Base-by-base conservation (phyloP, 2,797 vertebrate species). In the Liasis olivaceus region DNA sequence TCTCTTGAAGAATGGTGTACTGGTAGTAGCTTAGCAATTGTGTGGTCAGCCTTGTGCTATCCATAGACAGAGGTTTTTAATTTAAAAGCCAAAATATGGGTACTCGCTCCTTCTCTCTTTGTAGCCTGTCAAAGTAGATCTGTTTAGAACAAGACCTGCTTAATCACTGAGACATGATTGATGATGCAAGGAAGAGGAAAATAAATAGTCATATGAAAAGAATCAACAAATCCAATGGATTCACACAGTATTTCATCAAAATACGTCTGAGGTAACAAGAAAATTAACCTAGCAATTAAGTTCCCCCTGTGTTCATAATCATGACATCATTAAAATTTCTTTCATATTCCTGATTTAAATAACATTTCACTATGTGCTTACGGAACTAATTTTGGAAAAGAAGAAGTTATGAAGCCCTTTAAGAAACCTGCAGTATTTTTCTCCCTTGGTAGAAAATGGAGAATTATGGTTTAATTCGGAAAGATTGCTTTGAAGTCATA, bases 281-380 rank as follows among this genome's bases (percentile, higher is more conserved):
- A 94, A 95, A 85, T 91, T 92, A 92, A 97, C 63, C 0, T 7
- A 88, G 63, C 56, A 89, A 93, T 91, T 91, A 91, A 93, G 90
- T 85, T 91, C 7, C 85, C 93, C 89, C 62, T 87, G 17, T 89
- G 12, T 85, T 90, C 63, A 66, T 92, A 87, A 92, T 84, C 3
- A 14, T 93, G 14, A 93, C 93, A 92, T 28, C n/a, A 85, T 92
- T 91, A 56, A 92, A 12, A 4, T 36, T 92, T 92, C 77, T 47
- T 47, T 88, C 0, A 59, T 92, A 94, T 84, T 31, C 84, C 63
- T 93, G 84, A 92, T 66, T 88, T 60, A 88, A 85, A 60, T 85
- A 91, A 69, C 7, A 66, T 91, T 93, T 31, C 87, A 59, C 36
- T 85, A 22, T 26, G 8, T 89, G 8, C 62, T 85, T 93, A 60